A percentile compares a stretch with the other conserved stretches of the same genome.
Evolutionary conservation across 1,140 invertebrate species (phyloP).

Genomic region (Leptonema lineaticorne): DNA sequence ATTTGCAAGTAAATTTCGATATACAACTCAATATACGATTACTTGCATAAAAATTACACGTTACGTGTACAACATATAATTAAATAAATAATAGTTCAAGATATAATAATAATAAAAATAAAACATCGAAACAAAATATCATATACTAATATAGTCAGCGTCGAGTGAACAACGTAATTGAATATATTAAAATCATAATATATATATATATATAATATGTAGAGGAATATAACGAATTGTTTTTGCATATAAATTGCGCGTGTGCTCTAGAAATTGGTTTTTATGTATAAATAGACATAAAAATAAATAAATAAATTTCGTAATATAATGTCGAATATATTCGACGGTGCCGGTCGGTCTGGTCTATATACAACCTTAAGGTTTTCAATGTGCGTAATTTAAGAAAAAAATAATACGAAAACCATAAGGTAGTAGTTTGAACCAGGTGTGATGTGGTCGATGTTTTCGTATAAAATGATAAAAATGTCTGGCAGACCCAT

Average conservation of each 20-base stretch:
- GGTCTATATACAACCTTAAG: too few species aligned
- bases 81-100: too few species aligned
- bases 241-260: too few species aligned
- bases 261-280: too few species aligned
- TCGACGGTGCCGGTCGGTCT: too few species aligned
- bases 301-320: too few species aligned
- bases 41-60: constrained; percentile 16
- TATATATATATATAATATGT: neutral
- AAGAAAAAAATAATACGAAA: neutral
- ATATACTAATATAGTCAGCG: constrained; percentile 1
- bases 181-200: neutral
- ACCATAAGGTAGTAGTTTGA: neutral
- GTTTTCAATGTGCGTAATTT: too few species aligned
- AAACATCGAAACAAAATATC: neutral
- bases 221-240: too few species aligned
- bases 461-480: neutral
- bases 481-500: neutral
- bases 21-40: constrained; percentile 12
- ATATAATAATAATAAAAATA: neutral
- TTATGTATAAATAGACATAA: too few species aligned
- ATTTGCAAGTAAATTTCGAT: constrained; percentile 11
- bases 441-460: neutral
- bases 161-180: too few species aligned
- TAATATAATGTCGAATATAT: too few species aligned
- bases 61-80: constrained; percentile 8